These are phyloP conservation scores for Muraenolepis orangiensis DNA, from an alignment of 2,797 vertebrate species.

Conservation along the genomic window DNA sequence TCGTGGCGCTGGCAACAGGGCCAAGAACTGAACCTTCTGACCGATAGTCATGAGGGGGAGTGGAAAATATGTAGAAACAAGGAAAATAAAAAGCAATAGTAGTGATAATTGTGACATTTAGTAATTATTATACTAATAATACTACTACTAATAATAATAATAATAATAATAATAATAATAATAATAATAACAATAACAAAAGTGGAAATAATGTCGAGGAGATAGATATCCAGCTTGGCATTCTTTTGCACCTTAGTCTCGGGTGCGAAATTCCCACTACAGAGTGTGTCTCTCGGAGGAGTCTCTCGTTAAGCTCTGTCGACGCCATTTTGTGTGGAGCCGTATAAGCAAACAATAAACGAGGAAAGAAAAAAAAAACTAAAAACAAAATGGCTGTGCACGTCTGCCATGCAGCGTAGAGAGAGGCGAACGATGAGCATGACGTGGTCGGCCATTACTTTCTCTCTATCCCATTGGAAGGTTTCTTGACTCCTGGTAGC, in stretches of 20 bases:
- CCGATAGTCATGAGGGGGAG: constrained; percentile 29
- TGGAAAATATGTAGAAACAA: constrained; percentile 1
- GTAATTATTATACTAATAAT: no score
- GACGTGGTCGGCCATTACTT: constrained; percentile 28
- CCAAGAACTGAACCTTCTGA: constrained; percentile 39
- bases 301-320: constrained; percentile 51
- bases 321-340: constrained; percentile 56
- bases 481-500: constrained; percentile 39
- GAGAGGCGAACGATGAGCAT: constrained; percentile 50
- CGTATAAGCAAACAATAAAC: constrained; percentile 34
- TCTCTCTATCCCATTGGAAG: constrained; percentile 51
- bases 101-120: constrained; percentile 21
- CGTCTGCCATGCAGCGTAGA: constrained; percentile 50
- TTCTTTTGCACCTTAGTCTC: constrained; percentile 39
- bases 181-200: constrained; percentile 45
- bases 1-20: constrained; percentile 34
- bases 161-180: constrained; percentile 40
- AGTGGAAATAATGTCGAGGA: constrained; percentile 37
- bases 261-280: constrained; percentile 28
- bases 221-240: not conserved
- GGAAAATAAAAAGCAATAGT: constrained; percentile 4
- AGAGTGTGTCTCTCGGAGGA: constrained; percentile 35
- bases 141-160: constrained; percentile 32
- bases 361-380: constrained; percentile 30
- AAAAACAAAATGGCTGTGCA: constrained; percentile 56